Percentiles rank a stretch among this genome's conserved stretches.
Conservation (phyloP, 2,113 vertebrate species). For the Monopterus albus region DNA sequence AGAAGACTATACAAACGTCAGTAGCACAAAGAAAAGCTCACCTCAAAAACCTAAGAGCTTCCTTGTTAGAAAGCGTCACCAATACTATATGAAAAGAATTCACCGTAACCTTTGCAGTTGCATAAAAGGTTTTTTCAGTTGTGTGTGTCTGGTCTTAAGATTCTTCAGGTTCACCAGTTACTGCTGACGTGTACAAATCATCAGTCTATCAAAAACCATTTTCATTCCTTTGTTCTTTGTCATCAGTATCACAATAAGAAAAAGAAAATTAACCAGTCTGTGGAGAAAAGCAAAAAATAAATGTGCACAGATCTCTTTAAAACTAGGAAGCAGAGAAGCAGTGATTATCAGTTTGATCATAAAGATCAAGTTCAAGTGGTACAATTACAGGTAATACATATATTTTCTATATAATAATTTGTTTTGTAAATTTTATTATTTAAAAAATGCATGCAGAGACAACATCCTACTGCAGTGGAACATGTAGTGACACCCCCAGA, state of each 20-base stretch:
- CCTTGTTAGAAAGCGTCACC: slow-evolving; percentile 34
- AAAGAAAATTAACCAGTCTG: no score
- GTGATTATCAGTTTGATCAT: not conserved
- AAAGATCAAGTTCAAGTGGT: not conserved
- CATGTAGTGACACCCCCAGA: slow-evolving; percentile 34
- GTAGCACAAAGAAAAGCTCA: slow-evolving; percentile 4
- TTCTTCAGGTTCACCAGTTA: slow-evolving; percentile 11
- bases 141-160: not conserved
- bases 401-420: slow-evolving; percentile 1
- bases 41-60: slow-evolving; percentile 51
- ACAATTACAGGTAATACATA: not conserved
- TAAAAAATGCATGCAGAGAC: not conserved
- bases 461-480: slow-evolving; percentile 43
- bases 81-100: not conserved
- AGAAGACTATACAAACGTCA: not conserved
- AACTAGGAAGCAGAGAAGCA: not conserved
- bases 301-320: not conserved
- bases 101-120: not conserved
- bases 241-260: not conserved
- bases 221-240: not conserved
- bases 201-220: not conserved
- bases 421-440: not conserved
- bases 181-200: not conserved
- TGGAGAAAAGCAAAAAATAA: not conserved
- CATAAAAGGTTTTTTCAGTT: not conserved